A percentile compares a stretch with the other conserved stretches of the same genome.
Conservation (phyloP, 2,113 vertebrate genomes). For the Odontophorus gujanensis region DNA sequence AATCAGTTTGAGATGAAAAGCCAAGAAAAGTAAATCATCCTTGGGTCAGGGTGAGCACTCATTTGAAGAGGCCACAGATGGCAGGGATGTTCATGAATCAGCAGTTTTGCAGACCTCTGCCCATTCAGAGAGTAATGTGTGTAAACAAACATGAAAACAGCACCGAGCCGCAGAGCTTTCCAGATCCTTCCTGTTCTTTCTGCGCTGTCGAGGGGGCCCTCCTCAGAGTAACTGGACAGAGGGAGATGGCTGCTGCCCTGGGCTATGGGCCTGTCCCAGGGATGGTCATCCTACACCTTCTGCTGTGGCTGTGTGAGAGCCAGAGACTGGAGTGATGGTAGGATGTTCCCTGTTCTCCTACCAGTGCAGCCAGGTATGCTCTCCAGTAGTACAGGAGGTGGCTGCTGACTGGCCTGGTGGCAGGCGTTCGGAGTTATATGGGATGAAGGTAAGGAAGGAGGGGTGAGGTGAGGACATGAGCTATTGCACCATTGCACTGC, state of each 20-base stretch:
- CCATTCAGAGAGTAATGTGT: neutral
- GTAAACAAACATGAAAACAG: conserved; percentile 3
- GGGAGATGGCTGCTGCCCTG: neutral
- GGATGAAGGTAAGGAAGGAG: neutral
- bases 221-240: neutral
- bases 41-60: neutral
- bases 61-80: conserved; percentile 42
- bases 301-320: neutral
- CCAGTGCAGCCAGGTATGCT: neutral
- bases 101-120: conserved; percentile 48
- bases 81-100: conserved; percentile 36
- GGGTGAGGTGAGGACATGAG: neutral
- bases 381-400: neutral
- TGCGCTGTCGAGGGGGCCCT: neutral
- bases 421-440: neutral
- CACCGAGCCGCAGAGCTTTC: neutral
- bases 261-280: neutral
- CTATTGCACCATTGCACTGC: neutral
- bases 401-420: neutral
- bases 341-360: neutral
- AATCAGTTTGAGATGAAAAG: conserved; percentile 9
- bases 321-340: neutral
- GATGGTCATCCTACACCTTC: neutral
- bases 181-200: neutral
- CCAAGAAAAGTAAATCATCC: conserved; percentile 55